Base-by-base conservation (phyloP, 2,888 invertebrate species). In the Melanotus villosus region DNA sequence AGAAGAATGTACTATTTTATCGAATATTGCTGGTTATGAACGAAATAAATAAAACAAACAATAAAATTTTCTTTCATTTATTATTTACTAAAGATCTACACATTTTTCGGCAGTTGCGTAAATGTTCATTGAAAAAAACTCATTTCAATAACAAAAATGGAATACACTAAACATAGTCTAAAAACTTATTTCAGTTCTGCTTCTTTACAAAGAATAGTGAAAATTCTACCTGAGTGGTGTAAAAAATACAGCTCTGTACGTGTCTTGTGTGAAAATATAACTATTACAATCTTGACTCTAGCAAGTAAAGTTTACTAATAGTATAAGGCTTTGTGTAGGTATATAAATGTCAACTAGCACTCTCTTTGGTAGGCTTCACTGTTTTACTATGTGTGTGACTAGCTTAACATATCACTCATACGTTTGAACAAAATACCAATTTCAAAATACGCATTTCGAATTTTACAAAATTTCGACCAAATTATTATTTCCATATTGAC, bases 371-470 rank as follows among this genome's bases (percentile, higher is more conserved):
- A 76, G 76, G 73, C 74, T 73, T 75, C 63, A 70, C 68, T 65
- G 34, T 62, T 73, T 65, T 72, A 65, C 64, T 73, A 73, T 70
- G 58, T 65, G 66, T 74, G 76, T 78, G 78, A 78, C 78, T 78
- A 78, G 78, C 77, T 76, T 77, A 73, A 73, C 71, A 78, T 78
- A 78, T 78, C 78, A 78, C 78, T 76, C 77, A 52, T 73, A 72
- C 63, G 54, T 67, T 64, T 41, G 21, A 68, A 50, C 50, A 36
- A 50, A 36, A 38, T 58, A 57, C 34, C 41, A 32, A 18, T 36
- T 38, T 32, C 52, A 47, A 43, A 26, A 60, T 59, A 56, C 19
- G 23, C 47, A 47, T 47, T 21, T 41, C n/a, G 14, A 16, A 18
- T 47, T 10, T 21, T n/a, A 47, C 47, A 58, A 32, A 12, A 60